These are phyloP conservation scores for Cichladusa arquata DNA, from an alignment of 2,113 vertebrate species.

Conservation along the genomic window DNA sequence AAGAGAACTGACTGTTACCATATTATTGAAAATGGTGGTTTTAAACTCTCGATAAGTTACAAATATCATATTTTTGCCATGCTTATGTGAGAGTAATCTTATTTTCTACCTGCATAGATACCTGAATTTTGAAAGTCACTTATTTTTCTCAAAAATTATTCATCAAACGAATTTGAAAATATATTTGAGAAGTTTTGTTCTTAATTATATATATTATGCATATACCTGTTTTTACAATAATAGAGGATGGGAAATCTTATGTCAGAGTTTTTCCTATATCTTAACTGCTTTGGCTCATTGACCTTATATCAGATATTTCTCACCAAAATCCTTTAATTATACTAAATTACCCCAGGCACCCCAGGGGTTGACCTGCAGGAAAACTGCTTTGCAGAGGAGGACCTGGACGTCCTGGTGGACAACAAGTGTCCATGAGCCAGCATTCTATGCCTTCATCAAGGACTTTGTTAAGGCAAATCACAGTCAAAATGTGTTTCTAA, in stretches of 20 bases:
- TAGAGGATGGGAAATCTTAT: not conserved
- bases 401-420: not conserved
- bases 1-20: not conserved
- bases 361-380: too few species aligned
- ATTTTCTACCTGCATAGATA: not conserved
- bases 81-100: not conserved
- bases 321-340: not conserved
- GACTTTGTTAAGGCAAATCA: not conserved
- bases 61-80: not conserved
- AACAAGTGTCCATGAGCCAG: not conserved
- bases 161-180: not conserved
- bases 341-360: too few species aligned
- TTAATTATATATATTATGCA: not conserved
- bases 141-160: not conserved
- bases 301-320: not conserved
- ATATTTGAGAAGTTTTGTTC: not conserved
- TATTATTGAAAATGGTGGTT: not conserved
- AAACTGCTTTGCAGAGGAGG: not conserved
- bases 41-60: not conserved
- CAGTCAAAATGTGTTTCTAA: not conserved
- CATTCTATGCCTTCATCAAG: not conserved
- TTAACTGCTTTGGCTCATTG: not conserved
- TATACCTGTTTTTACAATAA: not conserved
- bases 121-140: not conserved
- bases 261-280: not conserved